phyloP scores from a whole-genome alignment of 2,113 vertebrate species.

The Ellobius talpinus region DNA sequence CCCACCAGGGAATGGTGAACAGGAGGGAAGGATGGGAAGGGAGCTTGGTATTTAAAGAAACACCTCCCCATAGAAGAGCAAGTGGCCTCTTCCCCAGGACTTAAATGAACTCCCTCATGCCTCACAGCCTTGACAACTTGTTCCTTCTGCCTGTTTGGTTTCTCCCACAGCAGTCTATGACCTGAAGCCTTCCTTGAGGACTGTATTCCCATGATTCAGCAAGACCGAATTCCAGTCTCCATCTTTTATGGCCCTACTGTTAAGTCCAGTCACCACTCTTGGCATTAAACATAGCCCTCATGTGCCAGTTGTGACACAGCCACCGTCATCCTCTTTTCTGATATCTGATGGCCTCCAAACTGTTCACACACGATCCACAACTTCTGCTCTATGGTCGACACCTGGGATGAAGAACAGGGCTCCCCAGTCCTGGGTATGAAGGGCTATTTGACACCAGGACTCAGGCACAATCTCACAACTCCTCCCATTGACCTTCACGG shows the following conservation, averaged over 20 bases:
- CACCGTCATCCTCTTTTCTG: neutral
- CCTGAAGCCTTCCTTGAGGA: neutral
- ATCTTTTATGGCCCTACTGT: too few relatives aligned
- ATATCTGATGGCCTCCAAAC: neutral
- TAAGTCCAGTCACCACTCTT: neutral
- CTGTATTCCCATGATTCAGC: neutral
- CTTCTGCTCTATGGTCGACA: neutral
- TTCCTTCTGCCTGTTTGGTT: neutral
- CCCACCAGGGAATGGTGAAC: neutral
- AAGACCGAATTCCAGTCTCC: neutral
- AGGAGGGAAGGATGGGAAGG: too few relatives aligned
- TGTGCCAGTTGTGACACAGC: neutral
- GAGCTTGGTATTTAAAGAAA: neutral
- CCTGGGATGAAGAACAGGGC: neutral
- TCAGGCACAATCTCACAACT: neutral
- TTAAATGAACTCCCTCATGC: neutral
- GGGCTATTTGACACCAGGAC: neutral
- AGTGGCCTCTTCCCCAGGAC: rapidly evolving
- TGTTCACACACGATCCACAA: neutral
- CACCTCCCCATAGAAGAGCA: neutral
- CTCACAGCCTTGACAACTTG: neutral
- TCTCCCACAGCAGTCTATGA: neutral
- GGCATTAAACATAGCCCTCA: neutral
- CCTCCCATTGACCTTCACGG: neutral
- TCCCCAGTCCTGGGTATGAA: neutral